Base-by-base conservation (phyloP, 2,113 vertebrate genomes). In the Pteropus alecto region DNA sequence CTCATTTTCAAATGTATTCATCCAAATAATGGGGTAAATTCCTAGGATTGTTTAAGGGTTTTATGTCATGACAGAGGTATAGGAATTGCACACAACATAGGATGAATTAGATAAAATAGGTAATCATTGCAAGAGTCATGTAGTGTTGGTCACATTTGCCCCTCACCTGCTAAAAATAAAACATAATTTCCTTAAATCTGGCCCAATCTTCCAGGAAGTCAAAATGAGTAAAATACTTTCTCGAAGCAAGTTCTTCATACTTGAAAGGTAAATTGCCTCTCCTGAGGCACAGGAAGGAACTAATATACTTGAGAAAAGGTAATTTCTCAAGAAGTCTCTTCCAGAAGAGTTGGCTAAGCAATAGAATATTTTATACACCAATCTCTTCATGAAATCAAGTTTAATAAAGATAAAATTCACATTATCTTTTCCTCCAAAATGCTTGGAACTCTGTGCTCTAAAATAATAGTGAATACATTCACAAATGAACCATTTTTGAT, bases 141-240 rank as follows among this genome's bases (percentile, higher is more conserved):
- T 74, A 43, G 4, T 48, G 1, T 87, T 90, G 78, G 56, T 74
- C 78, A 95, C 46, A 68, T 92, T 48, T 96, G 78, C 93, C 73
- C 79, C 6, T 89, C 13, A 82, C 26, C 46, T 89, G 73, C 90
- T 97, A 96, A 96, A 96, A 95, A 78, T 96, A 87, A 95, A 97
- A 96, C 35, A n/a, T 71, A 95, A 96, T 97, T 97, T 95, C 19
- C 86, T 78, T 96, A 96, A 97, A 94, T 94, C 85, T 97, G 43
- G 19, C 38, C 77, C 81, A 95, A 95, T 93, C 81, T 96, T 88
- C 79, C n/a, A 58, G 28, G 3, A 51, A 97, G 86, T 93, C 76
- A 94, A 51, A 87, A 87, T 94, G 86, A 95, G 41, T 96, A 81
- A 96, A 97, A 90, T 85, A 63, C 85, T 90, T 95, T 94, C 76